These are phyloP conservation scores for Antechinus flavipes DNA, from an alignment of 2,113 vertebrate species.

Conservation along the genomic window DNA sequence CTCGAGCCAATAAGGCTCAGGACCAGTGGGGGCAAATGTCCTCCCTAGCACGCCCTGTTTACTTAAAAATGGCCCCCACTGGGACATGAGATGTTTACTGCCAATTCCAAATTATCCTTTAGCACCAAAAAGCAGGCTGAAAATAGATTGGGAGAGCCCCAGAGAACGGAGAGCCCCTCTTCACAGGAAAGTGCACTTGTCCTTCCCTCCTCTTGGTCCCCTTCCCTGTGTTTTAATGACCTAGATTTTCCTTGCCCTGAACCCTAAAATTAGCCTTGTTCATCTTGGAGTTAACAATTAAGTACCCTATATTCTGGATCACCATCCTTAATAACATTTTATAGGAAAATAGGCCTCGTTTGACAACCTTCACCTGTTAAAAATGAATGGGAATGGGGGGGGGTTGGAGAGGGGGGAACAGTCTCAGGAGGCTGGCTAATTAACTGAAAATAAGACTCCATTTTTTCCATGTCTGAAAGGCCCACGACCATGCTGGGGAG, in stretches of 20 bases:
- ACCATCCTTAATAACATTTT: not conserved
- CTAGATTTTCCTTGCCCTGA: not conserved
- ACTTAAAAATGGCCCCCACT: too few relatives aligned
- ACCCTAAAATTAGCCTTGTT: not conserved
- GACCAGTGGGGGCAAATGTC: not conserved
- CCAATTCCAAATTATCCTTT: not conserved
- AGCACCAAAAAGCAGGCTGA: not conserved
- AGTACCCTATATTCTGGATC: not conserved
- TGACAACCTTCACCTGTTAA: not conserved
- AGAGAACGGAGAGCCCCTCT: not conserved
- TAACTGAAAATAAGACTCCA: not conserved
- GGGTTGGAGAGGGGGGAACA: not conserved
- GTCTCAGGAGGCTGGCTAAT: not conserved
- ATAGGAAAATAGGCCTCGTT: not conserved
- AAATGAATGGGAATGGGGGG: not conserved
- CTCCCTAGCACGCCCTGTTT: not conserved
- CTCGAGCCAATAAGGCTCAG: not conserved
- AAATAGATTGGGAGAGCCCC: not conserved
- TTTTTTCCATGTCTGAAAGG: not conserved
- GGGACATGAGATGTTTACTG: not conserved
- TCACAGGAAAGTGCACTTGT: not conserved
- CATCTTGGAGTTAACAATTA: not conserved
- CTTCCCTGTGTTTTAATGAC: not conserved
- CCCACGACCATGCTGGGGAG: too few relatives aligned
- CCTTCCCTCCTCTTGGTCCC: not conserved